Percentiles rank a stretch among this genome's conserved stretches.
Evolutionary conservation across 2,113 vertebrate genomes (phyloP).

Genomic region (Phalacrocorax brasilianus): DNA sequence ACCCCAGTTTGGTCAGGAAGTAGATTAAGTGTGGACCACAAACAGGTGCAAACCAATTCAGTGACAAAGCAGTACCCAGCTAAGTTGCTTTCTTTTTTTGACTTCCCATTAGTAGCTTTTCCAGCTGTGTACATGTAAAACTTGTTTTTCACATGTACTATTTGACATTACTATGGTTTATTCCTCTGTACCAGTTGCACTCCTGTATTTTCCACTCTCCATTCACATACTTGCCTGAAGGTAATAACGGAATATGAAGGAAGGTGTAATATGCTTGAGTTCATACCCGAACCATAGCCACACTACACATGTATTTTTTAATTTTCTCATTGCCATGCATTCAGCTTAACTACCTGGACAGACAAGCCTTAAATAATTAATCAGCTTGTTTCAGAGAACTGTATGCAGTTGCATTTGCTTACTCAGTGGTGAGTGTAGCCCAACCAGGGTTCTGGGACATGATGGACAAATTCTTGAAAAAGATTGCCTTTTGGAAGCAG

Average conservation of each 20-base stretch:
- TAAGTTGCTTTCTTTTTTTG: neutral
- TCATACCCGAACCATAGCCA: neutral
- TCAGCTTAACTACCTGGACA: neutral
- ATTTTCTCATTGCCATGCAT: neutral
- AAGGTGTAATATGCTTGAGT: neutral
- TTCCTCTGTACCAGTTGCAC: neutral
- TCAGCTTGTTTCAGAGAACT: neutral
- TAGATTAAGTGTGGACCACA: neutral
- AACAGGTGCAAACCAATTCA: neutral
- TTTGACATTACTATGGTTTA: neutral
- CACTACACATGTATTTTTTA: neutral
- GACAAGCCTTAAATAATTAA: neutral
- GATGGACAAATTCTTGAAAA: neutral
- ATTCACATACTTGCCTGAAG: neutral
- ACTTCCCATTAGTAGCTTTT: neutral
- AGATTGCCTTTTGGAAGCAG: neutral
- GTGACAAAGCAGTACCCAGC: neutral
- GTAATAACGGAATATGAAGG: neutral
- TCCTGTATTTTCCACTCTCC: neutral
- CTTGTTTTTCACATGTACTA: neutral
- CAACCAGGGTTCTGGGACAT: neutral
- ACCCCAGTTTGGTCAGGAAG: neutral
- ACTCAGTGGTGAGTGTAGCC: neutral
- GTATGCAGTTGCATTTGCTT: neutral
- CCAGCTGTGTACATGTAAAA: neutral